phyloP scores from a whole-genome alignment of 2,797 vertebrate genomes.

The Leptatherina wallacei region DNA sequence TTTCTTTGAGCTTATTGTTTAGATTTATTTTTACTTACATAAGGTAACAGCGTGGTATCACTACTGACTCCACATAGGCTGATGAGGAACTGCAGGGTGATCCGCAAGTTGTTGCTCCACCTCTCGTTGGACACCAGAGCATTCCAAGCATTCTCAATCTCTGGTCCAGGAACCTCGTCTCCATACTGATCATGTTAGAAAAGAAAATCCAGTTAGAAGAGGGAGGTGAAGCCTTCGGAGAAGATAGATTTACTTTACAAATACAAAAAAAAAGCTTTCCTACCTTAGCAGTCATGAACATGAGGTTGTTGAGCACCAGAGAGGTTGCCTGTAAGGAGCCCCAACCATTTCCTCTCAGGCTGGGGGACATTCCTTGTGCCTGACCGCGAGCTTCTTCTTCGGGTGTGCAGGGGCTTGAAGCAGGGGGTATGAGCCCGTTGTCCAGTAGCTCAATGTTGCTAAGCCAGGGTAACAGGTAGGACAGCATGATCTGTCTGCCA shows the following conservation, averaged over 20 bases:
- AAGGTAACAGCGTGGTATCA: constrained; percentile 93
- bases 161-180: constrained; percentile 95
- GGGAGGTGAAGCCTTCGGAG: neutral
- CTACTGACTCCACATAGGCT: constrained; percentile 98
- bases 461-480: constrained; percentile 97
- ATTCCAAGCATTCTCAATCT: constrained; percentile 99
- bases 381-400: constrained; percentile 89
- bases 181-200: constrained; percentile 86
- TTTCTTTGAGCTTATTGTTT: neutral
- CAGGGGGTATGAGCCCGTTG: constrained; percentile 92
- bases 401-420: constrained; percentile 94
- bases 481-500: constrained; percentile 97
- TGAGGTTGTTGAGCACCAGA: constrained; percentile 97
- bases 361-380: constrained; percentile 81
- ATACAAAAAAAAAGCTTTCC: constrained; percentile 7
- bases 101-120: constrained; percentile 96
- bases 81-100: constrained; percentile 96
- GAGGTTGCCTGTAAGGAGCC: constrained; percentile 97
- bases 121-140: constrained; percentile 96
- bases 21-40: constrained; percentile 79
- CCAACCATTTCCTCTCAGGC: constrained; percentile 95
- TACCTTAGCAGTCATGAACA: constrained; percentile 99
- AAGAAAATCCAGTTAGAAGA: constrained; percentile 3
- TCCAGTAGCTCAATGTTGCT: constrained; percentile 97
- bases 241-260: neutral